phyloP scores from a whole-genome alignment of 2,797 vertebrate species.

The Melanotaenia trifasciata region DNA sequence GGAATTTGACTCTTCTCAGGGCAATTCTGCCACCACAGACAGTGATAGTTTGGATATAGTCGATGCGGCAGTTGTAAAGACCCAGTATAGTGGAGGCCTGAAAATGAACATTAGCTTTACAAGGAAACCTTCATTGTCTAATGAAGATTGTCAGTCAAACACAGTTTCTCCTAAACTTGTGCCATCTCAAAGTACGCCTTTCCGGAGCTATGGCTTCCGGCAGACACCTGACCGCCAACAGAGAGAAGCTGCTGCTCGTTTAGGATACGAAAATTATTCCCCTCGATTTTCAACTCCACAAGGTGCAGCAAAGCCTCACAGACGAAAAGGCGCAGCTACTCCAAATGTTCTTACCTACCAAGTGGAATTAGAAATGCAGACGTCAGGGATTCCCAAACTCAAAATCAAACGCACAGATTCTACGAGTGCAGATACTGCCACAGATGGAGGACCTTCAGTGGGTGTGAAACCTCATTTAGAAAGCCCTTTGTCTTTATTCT shows the following conservation, averaged over 20 bases:
- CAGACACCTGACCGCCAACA: constrained; percentile 87
- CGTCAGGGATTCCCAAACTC: constrained; percentile 91
- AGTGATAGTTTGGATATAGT: constrained; percentile 75
- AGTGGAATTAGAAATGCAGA: constrained; percentile 92
- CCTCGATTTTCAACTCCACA: constrained; percentile 73
- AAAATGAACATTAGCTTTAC: constrained; percentile 78
- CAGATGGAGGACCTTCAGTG: constrained; percentile 46
- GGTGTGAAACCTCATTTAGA: constrained; percentile 65
- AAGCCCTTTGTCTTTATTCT: constrained; percentile 74
- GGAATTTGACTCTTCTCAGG: constrained; percentile 66
- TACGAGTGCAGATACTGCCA: constrained; percentile 45
- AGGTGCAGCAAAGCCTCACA: constrained; percentile 38
- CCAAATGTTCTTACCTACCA: constrained; percentile 82
- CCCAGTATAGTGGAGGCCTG: constrained; percentile 66
- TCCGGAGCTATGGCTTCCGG: constrained; percentile 80
- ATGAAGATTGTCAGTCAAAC: constrained; percentile 48
- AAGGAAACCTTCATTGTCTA: constrained; percentile 71
- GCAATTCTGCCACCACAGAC: constrained; percentile 68
- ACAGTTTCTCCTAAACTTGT: constrained; percentile 31
- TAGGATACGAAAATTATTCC: constrained; percentile 68
- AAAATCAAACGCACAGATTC: constrained; percentile 88
- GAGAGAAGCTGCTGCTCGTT: constrained; percentile 84
- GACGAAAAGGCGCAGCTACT: constrained; percentile 17
- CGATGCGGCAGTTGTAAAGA: constrained; percentile 70
- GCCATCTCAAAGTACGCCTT: constrained; percentile 12